Percentiles rank a stretch among this genome's conserved stretches.
These are phyloP conservation scores for Anneissia japonica DNA, from an alignment of 35 echinoderm and acorn worm species.

Conservation along the genomic window DNA sequence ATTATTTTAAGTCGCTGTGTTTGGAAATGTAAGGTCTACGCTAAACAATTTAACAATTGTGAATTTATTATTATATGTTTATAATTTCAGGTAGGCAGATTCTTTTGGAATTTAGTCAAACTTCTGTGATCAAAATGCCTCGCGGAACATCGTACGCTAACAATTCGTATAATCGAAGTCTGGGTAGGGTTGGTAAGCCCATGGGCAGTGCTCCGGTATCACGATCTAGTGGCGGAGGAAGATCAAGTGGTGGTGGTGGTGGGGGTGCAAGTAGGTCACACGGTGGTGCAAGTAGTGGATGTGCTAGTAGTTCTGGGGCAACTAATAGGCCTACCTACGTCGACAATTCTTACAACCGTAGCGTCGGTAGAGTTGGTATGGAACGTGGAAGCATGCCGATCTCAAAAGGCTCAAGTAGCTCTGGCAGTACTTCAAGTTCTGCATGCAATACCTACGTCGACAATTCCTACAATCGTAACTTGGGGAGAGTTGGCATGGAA, in stretches of 20 bases:
- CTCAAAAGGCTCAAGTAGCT: neutral
- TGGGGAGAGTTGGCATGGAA: too few relatives aligned
- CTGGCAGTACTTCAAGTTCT: too few relatives aligned
- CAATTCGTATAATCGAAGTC: conserved; percentile 13
- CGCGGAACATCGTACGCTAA: neutral
- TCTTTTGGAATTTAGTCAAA: too few relatives aligned
- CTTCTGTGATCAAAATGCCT: too few relatives aligned
- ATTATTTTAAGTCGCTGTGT: too few relatives aligned
- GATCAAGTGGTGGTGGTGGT: neutral
- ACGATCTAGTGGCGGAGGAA: neutral
- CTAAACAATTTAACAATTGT: too few relatives aligned
- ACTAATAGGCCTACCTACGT: conserved; percentile 10
- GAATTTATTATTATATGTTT: too few relatives aligned
- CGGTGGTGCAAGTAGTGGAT: neutral
- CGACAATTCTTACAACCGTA: conserved; percentile 38
- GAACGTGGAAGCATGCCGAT: neutral
- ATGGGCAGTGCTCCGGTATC: conserved; percentile 16
- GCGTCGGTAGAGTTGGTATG: conserved; percentile 28
- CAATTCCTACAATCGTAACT: too few relatives aligned
- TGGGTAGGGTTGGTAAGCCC: conserved; percentile 16
- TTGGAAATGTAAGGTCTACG: too few relatives aligned
- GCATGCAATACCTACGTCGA: too few relatives aligned
- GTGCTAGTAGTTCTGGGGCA: neutral
- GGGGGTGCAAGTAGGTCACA: too few relatives aligned
- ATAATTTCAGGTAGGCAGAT: too few relatives aligned